These are phyloP conservation scores for Drosophila testacea DNA, from an alignment of 2,888 invertebrate species.

Conservation along the genomic window DNA sequence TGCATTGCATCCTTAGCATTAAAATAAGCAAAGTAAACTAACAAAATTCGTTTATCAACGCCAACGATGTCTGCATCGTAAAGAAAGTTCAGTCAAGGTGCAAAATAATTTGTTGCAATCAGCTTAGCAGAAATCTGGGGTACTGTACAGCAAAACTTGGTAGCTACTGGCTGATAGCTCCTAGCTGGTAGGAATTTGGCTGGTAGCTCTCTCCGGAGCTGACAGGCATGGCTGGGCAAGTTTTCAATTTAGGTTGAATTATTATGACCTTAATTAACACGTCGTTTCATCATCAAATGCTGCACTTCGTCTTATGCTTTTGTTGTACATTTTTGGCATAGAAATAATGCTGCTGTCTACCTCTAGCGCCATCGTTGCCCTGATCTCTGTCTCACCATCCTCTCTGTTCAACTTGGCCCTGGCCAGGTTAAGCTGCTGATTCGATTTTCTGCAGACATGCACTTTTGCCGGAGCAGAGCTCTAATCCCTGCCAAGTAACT, in stretches of 20 bases:
- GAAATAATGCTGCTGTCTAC: slow-evolving; percentile 50
- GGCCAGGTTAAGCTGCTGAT: slow-evolving; percentile 67
- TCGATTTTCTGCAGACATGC: slow-evolving; percentile 83
- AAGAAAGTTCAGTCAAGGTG: slow-evolving; percentile 78
- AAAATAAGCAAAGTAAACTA: slow-evolving; percentile 79
- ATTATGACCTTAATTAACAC: slow-evolving; percentile 84
- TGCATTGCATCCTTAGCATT: slow-evolving; percentile 57
- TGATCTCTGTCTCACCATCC: neutral
- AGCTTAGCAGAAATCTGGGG: slow-evolving; percentile 71
- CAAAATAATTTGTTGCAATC: slow-evolving; percentile 81
- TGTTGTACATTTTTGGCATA: slow-evolving; percentile 76
- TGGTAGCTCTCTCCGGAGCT: slow-evolving; percentile 18
- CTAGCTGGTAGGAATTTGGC: slow-evolving; percentile 5
- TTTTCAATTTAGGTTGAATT: slow-evolving; percentile 82
- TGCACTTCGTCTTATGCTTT: slow-evolving; percentile 77
- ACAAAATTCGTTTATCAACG: slow-evolving; percentile 81
- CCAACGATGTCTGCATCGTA: slow-evolving; percentile 58
- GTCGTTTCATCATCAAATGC: slow-evolving; percentile 82
- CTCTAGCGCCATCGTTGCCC: slow-evolving; percentile 1
- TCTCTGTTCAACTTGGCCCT: slow-evolving; percentile 2
- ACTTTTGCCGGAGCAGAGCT: slow-evolving; percentile 66
- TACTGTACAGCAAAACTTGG: slow-evolving; percentile 13
- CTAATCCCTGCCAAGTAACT: slow-evolving; percentile 74
- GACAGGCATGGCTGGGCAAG: slow-evolving; percentile 62
- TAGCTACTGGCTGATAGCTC: slow-evolving; percentile 20